Evolutionary conservation across 2,113 vertebrate species (phyloP).

Genomic region (Narcine bancroftii): DNA sequence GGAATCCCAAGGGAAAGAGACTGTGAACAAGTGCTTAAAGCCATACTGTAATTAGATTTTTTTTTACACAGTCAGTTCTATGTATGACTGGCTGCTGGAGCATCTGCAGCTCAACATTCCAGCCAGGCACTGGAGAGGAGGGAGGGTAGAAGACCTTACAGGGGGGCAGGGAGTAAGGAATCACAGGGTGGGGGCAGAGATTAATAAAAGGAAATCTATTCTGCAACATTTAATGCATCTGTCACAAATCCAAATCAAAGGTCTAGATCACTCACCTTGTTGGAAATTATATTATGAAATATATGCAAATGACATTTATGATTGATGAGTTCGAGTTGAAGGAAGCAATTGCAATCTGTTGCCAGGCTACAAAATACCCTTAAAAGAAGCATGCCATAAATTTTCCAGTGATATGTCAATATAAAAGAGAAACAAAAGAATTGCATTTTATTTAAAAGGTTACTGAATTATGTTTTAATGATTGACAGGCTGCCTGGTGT

Average conservation of each 20-base stretch:
- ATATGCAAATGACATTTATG: not conserved
- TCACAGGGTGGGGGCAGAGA: too few species aligned
- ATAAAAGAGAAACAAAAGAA: slow-evolving; percentile 13
- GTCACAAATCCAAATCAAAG: not conserved
- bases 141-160: too few species aligned
- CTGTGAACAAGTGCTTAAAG: too few species aligned
- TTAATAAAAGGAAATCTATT: not conserved
- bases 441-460: not conserved
- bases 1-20: too few species aligned
- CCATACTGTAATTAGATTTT: too few species aligned
- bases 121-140: too few species aligned
- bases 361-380: slow-evolving; percentile 19
- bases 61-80: too few species aligned
- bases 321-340: not conserved
- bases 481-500: not conserved
- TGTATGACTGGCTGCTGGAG: too few species aligned
- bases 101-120: too few species aligned
- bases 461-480: not conserved
- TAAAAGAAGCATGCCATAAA: slow-evolving; percentile 3
- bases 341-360: slow-evolving; percentile 23
- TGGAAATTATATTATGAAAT: not conserved
- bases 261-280: not conserved
- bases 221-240: not conserved
- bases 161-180: too few species aligned
- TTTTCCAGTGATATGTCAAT: not conserved